Evolutionary conservation across 2,888 invertebrate genomes (phyloP).

Genomic region (Pyrrhia umbra): DNA sequence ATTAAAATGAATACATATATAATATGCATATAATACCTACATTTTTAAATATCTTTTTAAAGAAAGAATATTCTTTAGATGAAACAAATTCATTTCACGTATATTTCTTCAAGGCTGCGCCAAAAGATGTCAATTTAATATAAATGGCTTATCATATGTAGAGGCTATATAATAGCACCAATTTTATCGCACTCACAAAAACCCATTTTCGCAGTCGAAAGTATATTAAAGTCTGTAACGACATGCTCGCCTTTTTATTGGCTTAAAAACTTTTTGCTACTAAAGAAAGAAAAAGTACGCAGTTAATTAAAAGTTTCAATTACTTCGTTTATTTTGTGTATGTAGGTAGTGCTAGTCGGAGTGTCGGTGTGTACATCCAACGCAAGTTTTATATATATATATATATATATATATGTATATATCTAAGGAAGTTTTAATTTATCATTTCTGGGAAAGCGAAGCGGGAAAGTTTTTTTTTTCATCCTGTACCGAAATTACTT

Average conservation of each 20-base stretch:
- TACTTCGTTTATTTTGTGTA: neutral
- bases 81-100: neutral
- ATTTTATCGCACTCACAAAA: neutral
- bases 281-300: neutral
- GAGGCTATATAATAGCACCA: neutral
- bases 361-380: neutral
- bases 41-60: neutral
- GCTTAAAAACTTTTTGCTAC: neutral
- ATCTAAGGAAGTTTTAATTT: too few species aligned
- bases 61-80: neutral
- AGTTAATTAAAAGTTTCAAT: neutral
- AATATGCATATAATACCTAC: too few species aligned
- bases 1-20: too few species aligned
- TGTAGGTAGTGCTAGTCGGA: neutral
- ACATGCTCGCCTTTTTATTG: neutral
- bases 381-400: neutral
- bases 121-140: neutral
- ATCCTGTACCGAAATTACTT: too few species aligned
- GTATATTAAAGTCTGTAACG: constrained; percentile 1
- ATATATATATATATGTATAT: too few species aligned
- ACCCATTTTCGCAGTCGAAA: neutral
- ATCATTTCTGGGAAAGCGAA: too few species aligned
- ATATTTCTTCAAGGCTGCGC: neutral
- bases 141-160: neutral
- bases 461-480: too few species aligned